Base-by-base conservation (phyloP, 1,140 invertebrate species). In the Aradophagus sp. region DNA sequence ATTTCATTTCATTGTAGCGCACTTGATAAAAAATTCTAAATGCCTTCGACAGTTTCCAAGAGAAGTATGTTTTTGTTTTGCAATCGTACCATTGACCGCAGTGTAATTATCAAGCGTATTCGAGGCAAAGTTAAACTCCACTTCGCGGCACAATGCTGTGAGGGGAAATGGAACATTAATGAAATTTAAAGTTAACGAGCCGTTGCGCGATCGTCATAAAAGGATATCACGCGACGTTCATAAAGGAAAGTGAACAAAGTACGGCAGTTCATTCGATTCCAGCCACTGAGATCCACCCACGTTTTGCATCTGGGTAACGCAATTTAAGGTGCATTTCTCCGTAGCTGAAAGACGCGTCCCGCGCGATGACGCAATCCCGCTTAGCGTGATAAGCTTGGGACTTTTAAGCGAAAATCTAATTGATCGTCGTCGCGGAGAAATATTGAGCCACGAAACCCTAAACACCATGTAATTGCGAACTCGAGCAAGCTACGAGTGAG, bases 221-320 rank as follows among this genome's bases (percentile, higher is more conserved):
- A 58, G 44, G 29, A 29, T 65, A 65, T 48, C 31, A 44, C 32
- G 27, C n/a, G 50, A 38, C 31, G 20, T 26, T 12, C 41, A 13
- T 13, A 56, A 67, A 44, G 62, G 45, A 58, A 67, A 50, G 52
- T 34, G 14, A 48, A 44, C 55, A 44, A 48, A 45, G 29, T 32
- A 8, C 27, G 15, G 19, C 44, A 6, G 48, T 44, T 58, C 16
- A 23, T 44, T 52, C 26, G 26, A 45, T 55, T 34, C 41, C 27
- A 32, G 23, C 20, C 38, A 41, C 48, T 55, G 41, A 44, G 52
- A 19, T 67, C 62, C 53, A 42, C 62, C 62, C 53, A 67, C 45
- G 38, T 48, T 48, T 47, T 6, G n/a, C 23, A 26, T 50, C n/a
- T 15, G 10, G 7, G 16, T 13, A 39, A 23, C 13, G 50, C 11